Base-by-base conservation (phyloP, 2,797 vertebrate genomes). In the Rhinoraja longicauda region DNA sequence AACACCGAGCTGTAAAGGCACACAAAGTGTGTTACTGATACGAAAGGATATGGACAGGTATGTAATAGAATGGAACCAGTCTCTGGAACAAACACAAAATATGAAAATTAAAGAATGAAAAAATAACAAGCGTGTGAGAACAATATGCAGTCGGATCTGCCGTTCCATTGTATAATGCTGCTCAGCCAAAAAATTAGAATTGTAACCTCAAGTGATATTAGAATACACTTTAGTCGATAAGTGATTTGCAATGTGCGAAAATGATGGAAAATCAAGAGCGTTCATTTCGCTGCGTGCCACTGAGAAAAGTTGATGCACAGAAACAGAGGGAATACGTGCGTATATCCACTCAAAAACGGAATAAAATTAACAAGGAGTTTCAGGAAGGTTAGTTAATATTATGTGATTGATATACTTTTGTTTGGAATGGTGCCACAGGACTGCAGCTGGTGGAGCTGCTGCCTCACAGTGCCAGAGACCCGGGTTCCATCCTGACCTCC, bases 1-100 rank as follows among this genome's bases (percentile, higher is more conserved):
- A 95, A 96, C 96, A 96, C 94, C 95, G 97, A 96, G 94, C 96
- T 97, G 97, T 97, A 96, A 97, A 97, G 97, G 96, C 93, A 94
- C 94, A 94, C 84, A 88, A 53, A 93, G n/a, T 94, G 29, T 93
- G 64, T 95, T 96, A 97, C 96, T 97, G 97, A 96, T 96, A 96
- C 95, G 94, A 93, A 95, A 96, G 96, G 96, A 93, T 97, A 96
- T 94, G 95, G 96, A 96, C 96, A 97, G 96, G 95, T 97, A 95
- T 95, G 95, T 97, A 97, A 97, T 96, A 96, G 95, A 96, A 95
- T 96, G 95, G 95, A 95, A 93, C 94, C 96, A 96, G 91, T 93
- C 96, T 95, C 95, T 95, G 96, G 97, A 96, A 93, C 94, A 94
- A 95, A 94, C 94, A 95, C 91, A 94, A 90, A 93, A 93, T 94